A percentile compares a stretch with the other conserved stretches of the same genome.
Conservation (phyloP, 92 coral and sea anemone species). For the Actinernus sp. region DNA sequence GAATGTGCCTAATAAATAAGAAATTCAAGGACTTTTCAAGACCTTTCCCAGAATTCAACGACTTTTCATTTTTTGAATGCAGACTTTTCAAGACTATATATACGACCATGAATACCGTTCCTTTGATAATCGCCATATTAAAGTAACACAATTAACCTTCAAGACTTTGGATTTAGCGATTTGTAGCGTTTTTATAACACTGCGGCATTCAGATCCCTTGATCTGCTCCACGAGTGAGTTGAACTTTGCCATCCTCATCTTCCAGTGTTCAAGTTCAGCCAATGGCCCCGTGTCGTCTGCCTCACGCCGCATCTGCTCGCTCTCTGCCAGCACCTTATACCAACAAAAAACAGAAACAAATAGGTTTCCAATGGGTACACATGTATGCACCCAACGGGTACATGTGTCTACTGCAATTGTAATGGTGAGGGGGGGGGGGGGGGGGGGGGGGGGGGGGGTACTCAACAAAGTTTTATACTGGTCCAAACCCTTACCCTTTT, state of each 20-base stretch:
- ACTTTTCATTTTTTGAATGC: no score
- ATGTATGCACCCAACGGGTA: constrained; percentile 14
- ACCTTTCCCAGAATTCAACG: no score
- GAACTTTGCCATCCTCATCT: constrained; percentile 92
- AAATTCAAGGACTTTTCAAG: no score
- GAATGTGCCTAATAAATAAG: no score
- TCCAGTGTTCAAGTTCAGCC: constrained; percentile 95
- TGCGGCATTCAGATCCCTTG: constrained; percentile 66
- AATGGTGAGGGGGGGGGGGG: no score
- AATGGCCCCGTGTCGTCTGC: constrained; percentile 95
- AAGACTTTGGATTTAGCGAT: constrained; percentile 80
- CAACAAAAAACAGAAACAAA: not conserved
- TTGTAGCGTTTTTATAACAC: constrained; percentile 68
- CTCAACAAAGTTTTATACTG: no score
- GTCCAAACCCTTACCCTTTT: no score
- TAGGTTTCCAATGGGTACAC: not conserved
- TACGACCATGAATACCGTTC: no score
- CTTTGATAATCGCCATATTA: no score
- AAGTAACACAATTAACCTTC: constrained; percentile 75
- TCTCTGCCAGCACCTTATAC: constrained; percentile 82
- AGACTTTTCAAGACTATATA: no score
- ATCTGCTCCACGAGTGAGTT: constrained; percentile 87
- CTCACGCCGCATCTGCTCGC: constrained; percentile 93
- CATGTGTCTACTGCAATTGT: no score
- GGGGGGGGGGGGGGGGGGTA: no score